These are phyloP conservation scores for Troilus luridus DNA, from an alignment of 2,888 invertebrate species.

Conservation along the genomic window DNA sequence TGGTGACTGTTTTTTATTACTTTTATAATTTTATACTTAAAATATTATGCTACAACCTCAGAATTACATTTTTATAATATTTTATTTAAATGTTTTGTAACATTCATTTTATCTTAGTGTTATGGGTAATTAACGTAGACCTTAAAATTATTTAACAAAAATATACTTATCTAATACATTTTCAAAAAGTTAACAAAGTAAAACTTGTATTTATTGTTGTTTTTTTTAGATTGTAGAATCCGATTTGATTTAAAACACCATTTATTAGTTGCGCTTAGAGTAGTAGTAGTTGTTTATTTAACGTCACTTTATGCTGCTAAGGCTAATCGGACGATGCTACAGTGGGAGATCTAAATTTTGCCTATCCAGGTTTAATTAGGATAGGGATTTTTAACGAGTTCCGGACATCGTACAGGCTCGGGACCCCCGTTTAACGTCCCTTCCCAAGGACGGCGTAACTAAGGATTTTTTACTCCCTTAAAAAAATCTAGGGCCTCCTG, in stretches of 20 bases:
- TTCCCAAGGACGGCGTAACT: too few species aligned
- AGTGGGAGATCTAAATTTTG: too few species aligned
- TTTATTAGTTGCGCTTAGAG: background rate
- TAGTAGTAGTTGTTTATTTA: too few species aligned
- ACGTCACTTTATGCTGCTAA: too few species aligned
- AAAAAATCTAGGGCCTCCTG: too few species aligned
- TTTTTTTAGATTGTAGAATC: background rate
- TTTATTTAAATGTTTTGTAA: background rate
- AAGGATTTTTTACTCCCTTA: too few species aligned
- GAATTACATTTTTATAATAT: background rate
- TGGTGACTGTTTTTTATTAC: conserved; percentile 6
- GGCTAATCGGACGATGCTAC: too few species aligned
- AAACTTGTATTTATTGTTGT: background rate
- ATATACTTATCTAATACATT: background rate
- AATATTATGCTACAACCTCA: background rate
- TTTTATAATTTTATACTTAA: conserved; percentile 1
- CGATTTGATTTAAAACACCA: background rate
- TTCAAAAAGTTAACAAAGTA: background rate
- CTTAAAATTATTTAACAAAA: background rate
- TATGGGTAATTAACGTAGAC: background rate
- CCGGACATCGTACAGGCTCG: too few species aligned
- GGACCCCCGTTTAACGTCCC: too few species aligned
- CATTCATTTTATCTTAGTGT: background rate
- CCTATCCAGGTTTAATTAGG: too few species aligned
- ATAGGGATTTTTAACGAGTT: too few species aligned